Conservation (phyloP, 2,888 invertebrate species). For the Isoperla grammatica region DNA sequence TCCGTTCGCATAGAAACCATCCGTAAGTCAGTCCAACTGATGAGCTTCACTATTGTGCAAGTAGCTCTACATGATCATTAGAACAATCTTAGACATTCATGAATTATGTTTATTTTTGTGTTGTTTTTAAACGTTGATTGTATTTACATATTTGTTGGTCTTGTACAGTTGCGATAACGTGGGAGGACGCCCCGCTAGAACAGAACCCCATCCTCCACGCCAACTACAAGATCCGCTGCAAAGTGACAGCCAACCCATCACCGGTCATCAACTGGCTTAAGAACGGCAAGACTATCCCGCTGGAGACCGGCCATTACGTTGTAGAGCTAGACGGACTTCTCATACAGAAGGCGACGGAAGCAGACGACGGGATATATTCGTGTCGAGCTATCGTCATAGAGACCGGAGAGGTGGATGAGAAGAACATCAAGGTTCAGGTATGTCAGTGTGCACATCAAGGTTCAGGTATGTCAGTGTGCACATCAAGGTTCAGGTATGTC, state of each 20-base stretch:
- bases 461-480: no score
- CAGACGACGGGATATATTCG: slow-evolving; percentile 80
- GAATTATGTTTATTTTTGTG: no score
- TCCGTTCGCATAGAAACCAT: slow-evolving; percentile 68
- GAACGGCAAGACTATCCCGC: slow-evolving; percentile 63
- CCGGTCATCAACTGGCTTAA: slow-evolving; percentile 84
- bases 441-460: slow-evolving; percentile 28
- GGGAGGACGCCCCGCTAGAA: slow-evolving; percentile 77
- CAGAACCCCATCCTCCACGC: slow-evolving; percentile 74
- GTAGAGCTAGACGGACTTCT: slow-evolving; percentile 68
- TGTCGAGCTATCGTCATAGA: slow-evolving; percentile 80
- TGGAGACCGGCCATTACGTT: slow-evolving; percentile 62
- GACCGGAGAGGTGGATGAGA: slow-evolving; percentile 72
- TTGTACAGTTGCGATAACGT: slow-evolving; percentile 72
- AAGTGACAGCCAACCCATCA: slow-evolving; percentile 77
- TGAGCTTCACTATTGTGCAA: no score
- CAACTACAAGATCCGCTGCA: slow-evolving; percentile 73
- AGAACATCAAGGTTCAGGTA: slow-evolving; percentile 75
- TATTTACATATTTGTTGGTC: neutral
- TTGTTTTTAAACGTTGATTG: neutral
- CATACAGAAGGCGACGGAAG: slow-evolving; percentile 70
- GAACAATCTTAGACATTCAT: no score
- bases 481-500: no score
- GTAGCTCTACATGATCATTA: no score
- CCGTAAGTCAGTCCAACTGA: slow-evolving; percentile 51